Conservation (phyloP, 2,797 vertebrate genomes). For the Manis pentadactyla region DNA sequence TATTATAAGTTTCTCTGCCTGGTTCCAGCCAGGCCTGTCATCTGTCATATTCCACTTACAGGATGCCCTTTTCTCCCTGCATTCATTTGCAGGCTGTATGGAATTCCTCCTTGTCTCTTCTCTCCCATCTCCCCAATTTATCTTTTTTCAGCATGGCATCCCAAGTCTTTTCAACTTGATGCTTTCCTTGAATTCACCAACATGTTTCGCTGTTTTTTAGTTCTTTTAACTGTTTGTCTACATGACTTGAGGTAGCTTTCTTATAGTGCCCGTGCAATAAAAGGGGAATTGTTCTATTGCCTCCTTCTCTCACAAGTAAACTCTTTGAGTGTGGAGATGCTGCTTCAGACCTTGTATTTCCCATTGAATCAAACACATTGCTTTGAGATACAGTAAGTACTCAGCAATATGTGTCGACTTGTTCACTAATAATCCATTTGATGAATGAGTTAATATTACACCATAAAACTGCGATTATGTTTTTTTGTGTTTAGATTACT, state of each 20-base stretch:
- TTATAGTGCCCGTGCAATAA: background rate
- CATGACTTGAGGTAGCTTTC: conserved; percentile 32
- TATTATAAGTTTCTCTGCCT: background rate
- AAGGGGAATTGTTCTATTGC: background rate
- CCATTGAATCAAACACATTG: background rate
- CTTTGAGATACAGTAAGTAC: background rate
- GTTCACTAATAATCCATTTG: conserved; percentile 30
- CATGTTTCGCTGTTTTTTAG: background rate
- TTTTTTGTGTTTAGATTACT: conserved; percentile 88
- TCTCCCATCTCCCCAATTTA: background rate
- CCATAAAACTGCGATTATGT: background rate
- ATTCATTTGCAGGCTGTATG: background rate
- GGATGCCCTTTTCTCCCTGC: background rate
- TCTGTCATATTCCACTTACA: background rate
- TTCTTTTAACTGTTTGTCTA: background rate
- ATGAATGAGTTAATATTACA: conserved; percentile 33
- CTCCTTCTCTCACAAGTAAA: conserved; percentile 23
- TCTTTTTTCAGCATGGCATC: background rate
- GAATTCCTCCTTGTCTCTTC: background rate
- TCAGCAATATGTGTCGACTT: background rate
- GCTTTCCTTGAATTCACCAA: background rate
- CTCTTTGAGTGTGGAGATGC: background rate
- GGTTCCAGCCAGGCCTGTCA: background rate
- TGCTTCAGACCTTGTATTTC: background rate
- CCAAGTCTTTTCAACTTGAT: background rate